Conservation (phyloP, 2,113 vertebrate genomes). For the Cavia aperea region DNA sequence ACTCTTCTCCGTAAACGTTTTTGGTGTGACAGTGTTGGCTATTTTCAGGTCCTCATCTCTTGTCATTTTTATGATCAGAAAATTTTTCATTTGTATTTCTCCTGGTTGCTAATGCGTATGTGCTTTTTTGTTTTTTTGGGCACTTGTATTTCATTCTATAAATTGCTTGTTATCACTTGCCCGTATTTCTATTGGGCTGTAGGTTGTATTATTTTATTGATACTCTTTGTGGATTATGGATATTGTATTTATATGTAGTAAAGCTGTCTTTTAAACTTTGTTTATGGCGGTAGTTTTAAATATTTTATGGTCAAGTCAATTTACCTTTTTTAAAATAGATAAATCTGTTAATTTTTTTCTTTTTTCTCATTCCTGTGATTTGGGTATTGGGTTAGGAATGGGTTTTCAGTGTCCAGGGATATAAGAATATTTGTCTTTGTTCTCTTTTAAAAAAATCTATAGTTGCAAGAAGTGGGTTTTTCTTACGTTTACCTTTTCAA, state of each 20-base stretch:
- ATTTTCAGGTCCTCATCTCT: background rate
- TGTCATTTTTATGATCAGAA: conserved; percentile 26
- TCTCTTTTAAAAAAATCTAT: background rate
- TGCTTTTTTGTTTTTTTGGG: background rate
- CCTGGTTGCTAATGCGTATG: background rate
- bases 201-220: background rate
- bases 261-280: background rate
- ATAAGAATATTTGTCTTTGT: background rate
- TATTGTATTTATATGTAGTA: background rate
- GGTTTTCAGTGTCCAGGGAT: background rate
- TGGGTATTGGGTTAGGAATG: background rate
- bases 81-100: conserved; percentile 36
- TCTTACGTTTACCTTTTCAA: background rate
- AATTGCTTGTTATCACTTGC: background rate
- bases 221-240: background rate
- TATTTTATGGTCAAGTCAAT: background rate
- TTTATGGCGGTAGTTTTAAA: background rate
- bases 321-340: background rate
- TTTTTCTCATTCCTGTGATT: background rate
- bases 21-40: conserved; percentile 3
- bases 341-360: background rate
- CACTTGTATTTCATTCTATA: background rate
- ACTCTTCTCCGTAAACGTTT: background rate
- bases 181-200: background rate
- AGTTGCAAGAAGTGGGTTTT: background rate